Conservation (phyloP, 2,797 vertebrate genomes). For the Anguilla obscura region DNA sequence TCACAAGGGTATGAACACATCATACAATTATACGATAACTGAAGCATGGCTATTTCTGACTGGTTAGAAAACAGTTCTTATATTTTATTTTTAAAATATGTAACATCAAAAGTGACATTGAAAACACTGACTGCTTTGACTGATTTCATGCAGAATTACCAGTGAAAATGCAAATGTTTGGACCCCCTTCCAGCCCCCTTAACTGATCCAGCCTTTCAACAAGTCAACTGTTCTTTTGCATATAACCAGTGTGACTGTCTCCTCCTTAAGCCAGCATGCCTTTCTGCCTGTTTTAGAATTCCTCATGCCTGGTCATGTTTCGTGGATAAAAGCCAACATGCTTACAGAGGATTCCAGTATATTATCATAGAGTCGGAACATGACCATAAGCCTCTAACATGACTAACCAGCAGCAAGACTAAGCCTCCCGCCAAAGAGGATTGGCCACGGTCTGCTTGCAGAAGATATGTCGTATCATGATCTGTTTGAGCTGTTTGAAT, state of each 20-base stretch:
- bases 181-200: background rate
- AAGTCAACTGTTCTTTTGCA: background rate
- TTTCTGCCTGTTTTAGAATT: background rate
- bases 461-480: conserved; percentile 17
- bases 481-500: conserved; percentile 37
- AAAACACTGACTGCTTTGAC: background rate
- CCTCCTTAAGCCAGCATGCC: background rate
- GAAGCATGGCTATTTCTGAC: background rate
- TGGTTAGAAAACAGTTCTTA: background rate
- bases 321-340: background rate
- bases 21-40: background rate
- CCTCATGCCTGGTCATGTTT: conserved; percentile 18
- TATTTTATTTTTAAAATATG: no score
- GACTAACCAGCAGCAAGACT: conserved; percentile 9
- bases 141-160: background rate
- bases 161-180: background rate
- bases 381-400: background rate
- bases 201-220: background rate
- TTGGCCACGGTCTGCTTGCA: conserved; percentile 35
- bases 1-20: background rate
- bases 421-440: conserved; percentile 3
- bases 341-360: background rate
- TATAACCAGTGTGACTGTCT: background rate
- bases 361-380: background rate
- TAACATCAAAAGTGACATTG: background rate